These are phyloP conservation scores for Pheosia tremula DNA, from an alignment of 2,888 invertebrate species.

Conservation along the genomic window DNA sequence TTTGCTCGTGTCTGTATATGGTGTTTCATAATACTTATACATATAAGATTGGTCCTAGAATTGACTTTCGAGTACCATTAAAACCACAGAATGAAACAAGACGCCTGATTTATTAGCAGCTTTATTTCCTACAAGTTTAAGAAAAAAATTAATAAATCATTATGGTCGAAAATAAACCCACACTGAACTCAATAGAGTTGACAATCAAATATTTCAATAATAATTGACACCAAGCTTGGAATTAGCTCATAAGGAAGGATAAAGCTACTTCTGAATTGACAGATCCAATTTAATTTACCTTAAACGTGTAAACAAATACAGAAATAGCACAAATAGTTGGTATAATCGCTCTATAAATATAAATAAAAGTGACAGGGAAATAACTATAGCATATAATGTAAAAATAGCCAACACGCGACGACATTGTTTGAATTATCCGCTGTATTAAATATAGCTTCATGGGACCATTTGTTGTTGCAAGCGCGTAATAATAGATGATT, in stretches of 20 bases:
- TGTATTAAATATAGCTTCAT: conserved; percentile 32
- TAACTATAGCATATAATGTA: conserved; percentile 16
- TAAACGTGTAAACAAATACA: conserved; percentile 21
- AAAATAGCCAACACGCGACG: conserved; percentile 24
- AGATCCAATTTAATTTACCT: background rate
- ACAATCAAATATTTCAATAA: no score
- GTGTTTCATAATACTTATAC: background rate
- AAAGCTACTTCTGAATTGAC: background rate
- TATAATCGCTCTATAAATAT: conserved; percentile 17
- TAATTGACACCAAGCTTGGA: background rate
- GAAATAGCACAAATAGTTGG: conserved; percentile 18
- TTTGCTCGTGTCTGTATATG: background rate
- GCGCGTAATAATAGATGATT: background rate
- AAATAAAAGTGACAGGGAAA: conserved; percentile 27
- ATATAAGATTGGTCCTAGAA: no score
- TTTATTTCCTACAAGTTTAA: no score
- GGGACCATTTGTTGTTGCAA: conserved; percentile 11
- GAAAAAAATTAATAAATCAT: no score
- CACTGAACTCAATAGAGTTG: no score
- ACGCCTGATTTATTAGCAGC: no score
- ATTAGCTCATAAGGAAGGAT: background rate
- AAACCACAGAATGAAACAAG: no score
- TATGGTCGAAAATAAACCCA: no score
- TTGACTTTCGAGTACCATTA: no score
- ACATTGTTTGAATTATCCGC: conserved; percentile 35